These are phyloP conservation scores for Rhyzopertha dominica DNA, from an alignment of 1,140 invertebrate species.

Conservation along the genomic window DNA sequence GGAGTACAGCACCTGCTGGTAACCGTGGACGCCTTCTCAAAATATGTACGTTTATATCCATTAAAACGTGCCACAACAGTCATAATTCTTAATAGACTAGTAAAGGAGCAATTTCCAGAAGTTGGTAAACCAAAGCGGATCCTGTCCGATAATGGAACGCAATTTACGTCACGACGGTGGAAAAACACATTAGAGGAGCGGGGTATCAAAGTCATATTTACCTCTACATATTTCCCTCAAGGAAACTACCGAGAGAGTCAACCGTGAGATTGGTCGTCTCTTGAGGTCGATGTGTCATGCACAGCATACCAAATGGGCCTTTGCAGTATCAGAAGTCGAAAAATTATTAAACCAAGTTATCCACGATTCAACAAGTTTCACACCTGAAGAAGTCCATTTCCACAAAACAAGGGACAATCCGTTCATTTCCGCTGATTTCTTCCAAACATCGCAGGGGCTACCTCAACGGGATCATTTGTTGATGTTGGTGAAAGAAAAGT, in stretches of 20 bases:
- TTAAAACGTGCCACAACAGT: background rate
- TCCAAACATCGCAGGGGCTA: too few relatives aligned
- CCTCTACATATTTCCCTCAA: conserved; percentile 7
- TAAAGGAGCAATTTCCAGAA: background rate
- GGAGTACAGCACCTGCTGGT: background rate
- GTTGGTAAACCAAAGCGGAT: conserved; percentile 1
- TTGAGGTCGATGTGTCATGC: conserved; percentile 5
- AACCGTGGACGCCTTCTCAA: background rate
- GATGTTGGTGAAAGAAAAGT: too few relatives aligned
- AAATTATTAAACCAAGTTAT: conserved; percentile 4
- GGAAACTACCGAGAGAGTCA: conserved; percentile 10
- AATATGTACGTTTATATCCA: conserved; percentile 1
- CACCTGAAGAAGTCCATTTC: too few relatives aligned
- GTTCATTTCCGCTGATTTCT: too few relatives aligned
- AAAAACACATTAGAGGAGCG: background rate
- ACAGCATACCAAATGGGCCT: conserved; percentile 14
- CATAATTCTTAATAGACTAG: background rate
- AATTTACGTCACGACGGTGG: conserved; percentile 3
- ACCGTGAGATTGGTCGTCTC: conserved; percentile 9
- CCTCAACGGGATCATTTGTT: too few relatives aligned
- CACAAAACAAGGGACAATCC: too few relatives aligned
- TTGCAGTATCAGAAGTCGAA: conserved; percentile 1
- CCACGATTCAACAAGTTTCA: conserved; percentile 7
- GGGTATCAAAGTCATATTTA: conserved; percentile 1
- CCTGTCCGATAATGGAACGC: conserved; percentile 12